Conservation (phyloP, 2,888 invertebrate species). For the Spilarctia lutea region DNA sequence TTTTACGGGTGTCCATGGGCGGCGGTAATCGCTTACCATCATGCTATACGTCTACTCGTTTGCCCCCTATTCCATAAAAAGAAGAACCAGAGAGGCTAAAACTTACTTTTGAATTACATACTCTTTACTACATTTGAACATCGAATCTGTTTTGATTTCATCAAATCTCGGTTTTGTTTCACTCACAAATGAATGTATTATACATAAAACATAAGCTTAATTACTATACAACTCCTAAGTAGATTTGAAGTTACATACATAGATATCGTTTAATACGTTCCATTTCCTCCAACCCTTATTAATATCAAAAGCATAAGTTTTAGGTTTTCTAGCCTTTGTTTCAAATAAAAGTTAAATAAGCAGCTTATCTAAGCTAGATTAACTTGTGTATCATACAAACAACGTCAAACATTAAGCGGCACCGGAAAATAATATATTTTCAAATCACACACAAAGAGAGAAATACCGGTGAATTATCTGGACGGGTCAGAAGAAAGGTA, state of each 20-base stretch:
- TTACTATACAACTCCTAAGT: neutral
- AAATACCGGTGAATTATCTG: conserved; percentile 45
- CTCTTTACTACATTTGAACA: too few species aligned
- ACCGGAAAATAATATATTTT: conserved; percentile 33
- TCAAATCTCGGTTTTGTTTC: too few species aligned
- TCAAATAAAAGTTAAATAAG: neutral
- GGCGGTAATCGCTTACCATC: too few species aligned
- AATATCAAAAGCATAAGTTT: neutral
- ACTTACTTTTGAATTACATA: too few species aligned
- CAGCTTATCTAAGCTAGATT: neutral
- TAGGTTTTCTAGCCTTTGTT: neutral
- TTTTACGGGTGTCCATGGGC: too few species aligned
- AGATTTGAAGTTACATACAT: neutral
- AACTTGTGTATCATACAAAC: conserved; percentile 18
- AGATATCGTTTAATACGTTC: neutral
- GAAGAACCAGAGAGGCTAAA: too few species aligned
- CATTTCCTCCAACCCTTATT: neutral
- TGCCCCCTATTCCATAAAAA: too few species aligned
- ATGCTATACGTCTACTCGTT: too few species aligned
- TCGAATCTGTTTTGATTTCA: too few species aligned
- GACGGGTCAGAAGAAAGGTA: conserved; percentile 47
- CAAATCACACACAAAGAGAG: conserved; percentile 26
- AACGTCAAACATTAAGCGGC: conserved; percentile 21
- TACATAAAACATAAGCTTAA: neutral
- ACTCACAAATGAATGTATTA: too few species aligned